Conservation (phyloP, 2,888 invertebrate genomes). For the Endotricha flammealis region DNA sequence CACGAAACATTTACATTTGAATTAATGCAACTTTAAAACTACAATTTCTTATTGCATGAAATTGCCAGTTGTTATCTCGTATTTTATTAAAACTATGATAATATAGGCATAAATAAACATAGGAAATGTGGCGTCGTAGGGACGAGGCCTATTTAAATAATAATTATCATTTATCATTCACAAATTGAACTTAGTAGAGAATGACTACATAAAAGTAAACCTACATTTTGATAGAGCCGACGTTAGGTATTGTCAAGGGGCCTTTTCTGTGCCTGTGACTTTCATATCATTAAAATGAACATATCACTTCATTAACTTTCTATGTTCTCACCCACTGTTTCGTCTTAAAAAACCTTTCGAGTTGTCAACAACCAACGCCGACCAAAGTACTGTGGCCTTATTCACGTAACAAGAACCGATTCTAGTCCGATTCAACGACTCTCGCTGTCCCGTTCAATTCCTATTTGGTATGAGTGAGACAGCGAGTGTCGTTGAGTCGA, state of each 20-base stretch:
- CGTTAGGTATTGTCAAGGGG: constrained; percentile 28
- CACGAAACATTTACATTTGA: constrained; percentile 38
- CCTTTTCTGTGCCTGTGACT: no score
- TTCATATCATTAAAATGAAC: no score
- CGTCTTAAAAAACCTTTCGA: background rate
- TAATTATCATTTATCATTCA: constrained; percentile 48
- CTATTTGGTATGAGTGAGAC: no score
- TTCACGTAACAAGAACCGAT: no score
- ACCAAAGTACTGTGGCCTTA: constrained; percentile 26
- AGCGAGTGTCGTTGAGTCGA: no score
- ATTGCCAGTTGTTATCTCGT: constrained; percentile 39
- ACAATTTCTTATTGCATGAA: constrained; percentile 48
- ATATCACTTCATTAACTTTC: no score
- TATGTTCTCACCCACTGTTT: background rate
- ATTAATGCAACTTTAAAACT: constrained; percentile 31
- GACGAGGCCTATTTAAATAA: constrained; percentile 66
- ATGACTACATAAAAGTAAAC: constrained; percentile 74
- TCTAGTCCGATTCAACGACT: no score
- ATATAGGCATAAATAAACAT: constrained; percentile 66
- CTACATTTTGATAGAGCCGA: constrained; percentile 54
- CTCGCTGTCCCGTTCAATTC: no score
- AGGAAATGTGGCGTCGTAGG: constrained; percentile 66
- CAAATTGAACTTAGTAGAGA: constrained; percentile 66
- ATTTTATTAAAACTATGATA: constrained; percentile 54
- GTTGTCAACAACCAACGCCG: constrained; percentile 30